phyloP scores from a whole-genome alignment of 2,888 invertebrate genomes.

The Scaptomyza cyrtandrae region DNA sequence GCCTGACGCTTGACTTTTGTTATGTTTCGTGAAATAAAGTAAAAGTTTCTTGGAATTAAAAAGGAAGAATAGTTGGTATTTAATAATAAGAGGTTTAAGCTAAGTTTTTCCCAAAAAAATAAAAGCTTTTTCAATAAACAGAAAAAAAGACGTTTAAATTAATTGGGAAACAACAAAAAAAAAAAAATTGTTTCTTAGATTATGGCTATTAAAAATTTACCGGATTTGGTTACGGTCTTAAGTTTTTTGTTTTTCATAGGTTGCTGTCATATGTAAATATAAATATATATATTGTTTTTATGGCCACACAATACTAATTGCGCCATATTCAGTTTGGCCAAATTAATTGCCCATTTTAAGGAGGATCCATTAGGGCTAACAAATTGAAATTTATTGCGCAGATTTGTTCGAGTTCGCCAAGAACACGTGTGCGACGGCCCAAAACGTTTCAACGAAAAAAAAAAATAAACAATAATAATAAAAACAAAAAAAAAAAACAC shows the following conservation, averaged over 20 bases:
- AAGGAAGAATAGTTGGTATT: not conserved
- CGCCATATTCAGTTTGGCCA: constrained; percentile 59
- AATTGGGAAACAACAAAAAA: too few species aligned
- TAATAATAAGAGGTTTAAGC: too few species aligned
- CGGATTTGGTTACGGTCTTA: constrained; percentile 38
- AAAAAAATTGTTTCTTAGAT: not conserved
- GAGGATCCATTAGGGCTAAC: constrained; percentile 72
- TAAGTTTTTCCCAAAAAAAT: too few species aligned
- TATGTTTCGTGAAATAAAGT: not conserved
- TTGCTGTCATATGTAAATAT: constrained; percentile 24
- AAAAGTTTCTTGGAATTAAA: not conserved
- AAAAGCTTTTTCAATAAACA: too few species aligned
- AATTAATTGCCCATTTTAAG: constrained; percentile 69
- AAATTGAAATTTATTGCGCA: constrained; percentile 78
- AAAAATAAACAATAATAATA: not conserved
- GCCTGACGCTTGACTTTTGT: constrained; percentile 2
- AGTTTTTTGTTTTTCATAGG: constrained; percentile 1
- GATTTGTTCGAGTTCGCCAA: constrained; percentile 71
- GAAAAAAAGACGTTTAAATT: too few species aligned
- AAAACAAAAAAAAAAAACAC: too few species aligned
- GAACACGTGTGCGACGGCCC: constrained; percentile 68
- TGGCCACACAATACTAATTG: constrained; percentile 53
- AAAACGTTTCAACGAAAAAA: constrained; percentile 23
- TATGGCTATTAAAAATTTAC: constrained; percentile 1
- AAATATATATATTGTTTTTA: constrained; percentile 5